Evolutionary conservation across 2,888 invertebrate genomes (phyloP).

Genomic region (Nysson spinosus): DNA sequence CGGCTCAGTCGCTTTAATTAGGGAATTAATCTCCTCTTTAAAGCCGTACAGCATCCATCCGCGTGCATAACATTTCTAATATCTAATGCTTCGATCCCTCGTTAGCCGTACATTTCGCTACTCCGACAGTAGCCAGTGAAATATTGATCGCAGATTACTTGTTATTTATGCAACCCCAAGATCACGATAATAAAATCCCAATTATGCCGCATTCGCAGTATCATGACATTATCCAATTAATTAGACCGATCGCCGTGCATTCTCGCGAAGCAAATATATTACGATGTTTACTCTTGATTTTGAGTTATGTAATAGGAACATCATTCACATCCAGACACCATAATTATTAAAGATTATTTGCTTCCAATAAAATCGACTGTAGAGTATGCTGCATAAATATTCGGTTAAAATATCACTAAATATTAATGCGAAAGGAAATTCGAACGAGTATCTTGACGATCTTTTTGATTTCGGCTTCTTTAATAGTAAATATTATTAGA

Average conservation of each 20-base stretch:
- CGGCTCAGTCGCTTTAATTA: conserved; percentile 20
- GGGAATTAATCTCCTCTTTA: conserved; percentile 24
- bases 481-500: too few species aligned
- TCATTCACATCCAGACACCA: conserved; percentile 2
- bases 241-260: conserved; percentile 11
- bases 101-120: conserved; percentile 27
- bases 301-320: neutral
- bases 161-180: conserved; percentile 27
- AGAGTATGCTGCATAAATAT: too few species aligned
- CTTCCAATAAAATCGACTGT: conserved; percentile 1
- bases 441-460: too few species aligned
- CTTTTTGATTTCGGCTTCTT: too few species aligned
- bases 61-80: neutral
- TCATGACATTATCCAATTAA: conserved; percentile 22
- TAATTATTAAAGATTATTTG: conserved; percentile 34
- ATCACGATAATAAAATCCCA: conserved; percentile 30
- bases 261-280: neutral
- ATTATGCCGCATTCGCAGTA: conserved; percentile 6
- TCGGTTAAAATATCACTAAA: too few species aligned
- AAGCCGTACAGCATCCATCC: conserved; percentile 10
- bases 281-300: conserved; percentile 5
- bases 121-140: conserved; percentile 17
- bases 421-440: too few species aligned
- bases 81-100: conserved; percentile 7
- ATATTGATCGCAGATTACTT: conserved; percentile 15